These are phyloP conservation scores for Gnatocerus cornutus DNA, from an alignment of 2,888 invertebrate species.

Conservation along the genomic window DNA sequence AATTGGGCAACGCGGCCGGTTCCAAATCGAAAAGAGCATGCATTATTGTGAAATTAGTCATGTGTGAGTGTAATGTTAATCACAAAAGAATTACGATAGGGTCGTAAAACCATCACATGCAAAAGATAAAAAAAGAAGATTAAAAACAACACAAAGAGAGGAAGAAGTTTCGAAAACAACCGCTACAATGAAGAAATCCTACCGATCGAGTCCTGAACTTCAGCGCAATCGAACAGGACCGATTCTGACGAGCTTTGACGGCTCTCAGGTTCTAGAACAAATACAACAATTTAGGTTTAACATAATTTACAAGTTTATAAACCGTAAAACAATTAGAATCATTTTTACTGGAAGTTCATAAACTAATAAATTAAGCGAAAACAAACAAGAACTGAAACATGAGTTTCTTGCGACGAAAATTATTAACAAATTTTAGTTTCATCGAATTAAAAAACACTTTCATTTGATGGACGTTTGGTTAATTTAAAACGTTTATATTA, in stretches of 20 bases:
- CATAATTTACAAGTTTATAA: constrained; percentile 27
- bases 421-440: too few relatives aligned
- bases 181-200: constrained; percentile 28
- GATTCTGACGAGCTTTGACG: constrained; percentile 21
- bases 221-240: constrained; percentile 13
- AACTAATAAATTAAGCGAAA: constrained; percentile 46
- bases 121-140: constrained; percentile 34
- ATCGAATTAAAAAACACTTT: not conserved
- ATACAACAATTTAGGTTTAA: constrained; percentile 30
- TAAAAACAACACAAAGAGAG: constrained; percentile 22
- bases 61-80: constrained; percentile 11
- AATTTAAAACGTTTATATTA: constrained; percentile 18
- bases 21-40: constrained; percentile 27
- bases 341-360: constrained; percentile 39
- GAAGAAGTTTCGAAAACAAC: constrained; percentile 25
- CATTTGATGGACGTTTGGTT: constrained; percentile 9
- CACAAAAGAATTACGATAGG: constrained; percentile 37
- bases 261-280: constrained; percentile 37
- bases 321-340: constrained; percentile 28
- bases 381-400: constrained; percentile 6
- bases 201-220: constrained; percentile 28
- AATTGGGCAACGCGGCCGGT: constrained; percentile 12
- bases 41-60: constrained; percentile 40
- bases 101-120: constrained; percentile 36
- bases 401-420: too few relatives aligned